phyloP scores from a whole-genome alignment of 2,888 invertebrate species.

The Oxycera nigricornis region DNA sequence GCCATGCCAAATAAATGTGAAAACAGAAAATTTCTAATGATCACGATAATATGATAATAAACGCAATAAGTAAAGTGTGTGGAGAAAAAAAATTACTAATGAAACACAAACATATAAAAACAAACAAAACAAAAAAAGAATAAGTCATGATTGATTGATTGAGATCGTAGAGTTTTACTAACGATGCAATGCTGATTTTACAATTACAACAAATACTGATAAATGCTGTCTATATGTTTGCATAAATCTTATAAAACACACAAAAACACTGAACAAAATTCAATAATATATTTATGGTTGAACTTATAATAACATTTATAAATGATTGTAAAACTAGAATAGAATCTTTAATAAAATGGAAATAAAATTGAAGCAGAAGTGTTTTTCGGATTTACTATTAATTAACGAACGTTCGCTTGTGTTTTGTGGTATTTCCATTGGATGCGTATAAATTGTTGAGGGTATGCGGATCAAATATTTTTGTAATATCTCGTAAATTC shows the following conservation, averaged over 20 bases:
- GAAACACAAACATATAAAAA: neutral
- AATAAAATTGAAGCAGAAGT: neutral
- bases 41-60: constrained; percentile 22
- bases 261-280: constrained; percentile 6
- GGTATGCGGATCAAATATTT: too few species aligned
- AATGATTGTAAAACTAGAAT: neutral
- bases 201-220: too few species aligned
- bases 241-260: neutral
- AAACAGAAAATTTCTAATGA: constrained; percentile 28
- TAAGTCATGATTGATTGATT: too few species aligned
- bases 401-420: too few species aligned
- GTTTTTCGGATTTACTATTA: neutral
- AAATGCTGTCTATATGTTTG: constrained; percentile 25
- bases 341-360: neutral
- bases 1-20: constrained; percentile 59
- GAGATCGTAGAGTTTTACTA: too few species aligned
- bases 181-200: too few species aligned
- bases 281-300: constrained; percentile 24
- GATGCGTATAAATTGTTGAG: too few species aligned
- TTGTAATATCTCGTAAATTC: too few species aligned
- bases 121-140: neutral
- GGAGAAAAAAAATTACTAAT: constrained; percentile 2
- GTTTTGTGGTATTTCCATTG: too few species aligned
- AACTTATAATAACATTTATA: neutral
- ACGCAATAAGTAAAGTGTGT: constrained; percentile 21